Conservation (phyloP, 1,140 invertebrate species). For the Atta cephalotes region DNA sequence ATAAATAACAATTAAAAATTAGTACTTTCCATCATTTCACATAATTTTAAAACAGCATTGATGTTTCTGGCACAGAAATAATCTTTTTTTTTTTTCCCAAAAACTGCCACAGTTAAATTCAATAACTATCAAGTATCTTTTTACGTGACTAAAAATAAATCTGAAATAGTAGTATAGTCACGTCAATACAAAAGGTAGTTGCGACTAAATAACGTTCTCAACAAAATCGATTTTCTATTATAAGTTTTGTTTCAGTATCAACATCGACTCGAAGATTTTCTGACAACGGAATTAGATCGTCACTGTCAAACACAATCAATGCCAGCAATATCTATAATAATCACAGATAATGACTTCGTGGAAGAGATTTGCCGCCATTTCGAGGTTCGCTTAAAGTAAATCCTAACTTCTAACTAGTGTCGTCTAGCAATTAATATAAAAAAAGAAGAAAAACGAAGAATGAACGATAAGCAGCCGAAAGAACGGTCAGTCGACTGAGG, state of each 20-base stretch:
- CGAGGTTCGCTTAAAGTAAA: slow-evolving; percentile 79
- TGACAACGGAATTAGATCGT: slow-evolving; percentile 14
- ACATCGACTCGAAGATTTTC: slow-evolving; percentile 25
- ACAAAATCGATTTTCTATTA: slow-evolving; percentile 13
- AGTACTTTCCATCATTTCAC: slow-evolving; percentile 2
- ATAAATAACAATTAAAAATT: slow-evolving; percentile 3
- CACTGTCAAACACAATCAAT: background rate
- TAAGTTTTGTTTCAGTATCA: background rate
- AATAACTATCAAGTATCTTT: background rate
- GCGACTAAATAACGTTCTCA: background rate
- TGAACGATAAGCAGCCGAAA: slow-evolving; percentile 68
- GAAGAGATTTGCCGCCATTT: slow-evolving; percentile 83
- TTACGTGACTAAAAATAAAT: background rate
- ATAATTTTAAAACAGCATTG: background rate
- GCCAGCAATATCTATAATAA: slow-evolving; percentile 24
- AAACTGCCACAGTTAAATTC: background rate
- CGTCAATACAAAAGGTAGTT: background rate
- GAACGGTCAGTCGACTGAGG: slow-evolving; percentile 65
- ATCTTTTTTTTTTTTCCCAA: background rate
- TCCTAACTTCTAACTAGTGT: slow-evolving; percentile 72
- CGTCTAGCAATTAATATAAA: slow-evolving; percentile 74
- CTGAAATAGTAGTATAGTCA: background rate
- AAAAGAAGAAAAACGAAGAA: slow-evolving; percentile 18
- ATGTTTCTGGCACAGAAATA: background rate
- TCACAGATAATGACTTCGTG: slow-evolving; percentile 77